Percentiles rank a stretch among this genome's conserved stretches.
Conservation (phyloP, 2,888 invertebrate genomes). For the Megastigmus dorsalis region DNA sequence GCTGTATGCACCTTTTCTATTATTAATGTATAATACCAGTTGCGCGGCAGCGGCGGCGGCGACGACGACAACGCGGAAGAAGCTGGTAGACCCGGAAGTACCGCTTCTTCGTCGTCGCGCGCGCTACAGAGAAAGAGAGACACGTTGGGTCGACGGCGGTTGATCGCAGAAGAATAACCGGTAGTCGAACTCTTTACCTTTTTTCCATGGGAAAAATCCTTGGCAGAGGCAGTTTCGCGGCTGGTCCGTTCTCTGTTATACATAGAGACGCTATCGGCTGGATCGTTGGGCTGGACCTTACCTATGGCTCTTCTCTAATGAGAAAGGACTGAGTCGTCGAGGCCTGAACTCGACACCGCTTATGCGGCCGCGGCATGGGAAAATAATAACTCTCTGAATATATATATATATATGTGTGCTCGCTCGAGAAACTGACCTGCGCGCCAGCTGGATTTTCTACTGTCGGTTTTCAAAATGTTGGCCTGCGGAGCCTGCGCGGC, state of each 20-base stretch:
- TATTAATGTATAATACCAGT: slow-evolving; percentile 43
- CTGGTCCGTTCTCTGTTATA: neutral
- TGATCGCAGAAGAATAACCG: slow-evolving; percentile 25
- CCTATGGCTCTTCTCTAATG: no score
- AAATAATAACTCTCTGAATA: slow-evolving; percentile 32
- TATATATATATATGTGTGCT: no score
- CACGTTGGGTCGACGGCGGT: neutral
- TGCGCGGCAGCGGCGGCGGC: slow-evolving; percentile 52
- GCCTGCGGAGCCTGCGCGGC: neutral
- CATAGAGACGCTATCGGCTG: no score
- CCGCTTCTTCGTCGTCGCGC: neutral
- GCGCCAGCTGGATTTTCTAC: slow-evolving; percentile 37
- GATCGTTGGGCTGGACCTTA: no score
- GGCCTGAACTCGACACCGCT: slow-evolving; percentile 37
- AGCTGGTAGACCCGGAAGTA: slow-evolving; percentile 60
- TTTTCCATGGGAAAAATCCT: slow-evolving; percentile 72
- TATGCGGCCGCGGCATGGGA: slow-evolving; percentile 30
- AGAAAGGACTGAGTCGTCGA: neutral
- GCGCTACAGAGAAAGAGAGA: neutral
- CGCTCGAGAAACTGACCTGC: slow-evolving; percentile 1
- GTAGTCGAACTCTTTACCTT: no score
- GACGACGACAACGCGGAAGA: no score
- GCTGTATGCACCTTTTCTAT: neutral
- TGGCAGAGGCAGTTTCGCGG: slow-evolving; percentile 63
- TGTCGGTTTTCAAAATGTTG: slow-evolving; percentile 41